Conservation (phyloP, 2,888 invertebrate species). For the Formica aserva region DNA sequence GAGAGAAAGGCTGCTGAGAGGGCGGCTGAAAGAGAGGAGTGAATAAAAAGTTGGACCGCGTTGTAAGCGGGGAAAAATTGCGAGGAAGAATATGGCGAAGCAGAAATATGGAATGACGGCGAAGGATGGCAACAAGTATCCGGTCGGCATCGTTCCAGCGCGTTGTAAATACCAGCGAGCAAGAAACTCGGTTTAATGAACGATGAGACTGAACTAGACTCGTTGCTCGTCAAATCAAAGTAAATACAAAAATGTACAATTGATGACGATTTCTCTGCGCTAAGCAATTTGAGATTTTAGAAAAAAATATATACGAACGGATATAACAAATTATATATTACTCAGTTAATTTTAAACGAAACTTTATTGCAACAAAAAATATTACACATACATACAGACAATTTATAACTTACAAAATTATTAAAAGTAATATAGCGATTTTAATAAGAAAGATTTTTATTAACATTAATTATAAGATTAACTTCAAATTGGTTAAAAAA, state of each 20-base stretch:
- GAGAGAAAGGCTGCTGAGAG: slow-evolving; percentile 66
- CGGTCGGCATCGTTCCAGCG: slow-evolving; percentile 61
- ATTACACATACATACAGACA: background rate
- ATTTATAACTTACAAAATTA: slow-evolving; percentile 5
- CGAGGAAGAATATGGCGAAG: slow-evolving; percentile 39
- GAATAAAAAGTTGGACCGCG: slow-evolving; percentile 67
- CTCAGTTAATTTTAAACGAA: background rate
- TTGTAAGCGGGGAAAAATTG: slow-evolving; percentile 57
- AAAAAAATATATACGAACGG: background rate
- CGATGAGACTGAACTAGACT: background rate
- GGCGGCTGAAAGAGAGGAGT: slow-evolving; percentile 58
- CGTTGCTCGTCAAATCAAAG: slow-evolving; percentile 1
- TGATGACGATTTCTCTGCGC: background rate
- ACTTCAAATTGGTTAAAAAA: background rate
- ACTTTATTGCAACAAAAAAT: background rate
- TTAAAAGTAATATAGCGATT: background rate
- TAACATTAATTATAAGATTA: background rate
- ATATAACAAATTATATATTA: background rate
- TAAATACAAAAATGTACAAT: background rate
- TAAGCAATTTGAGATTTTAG: background rate
- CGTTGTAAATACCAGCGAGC: slow-evolving; percentile 60
- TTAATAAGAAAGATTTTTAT: background rate
- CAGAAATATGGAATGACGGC: slow-evolving; percentile 51
- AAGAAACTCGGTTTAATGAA: slow-evolving; percentile 11
- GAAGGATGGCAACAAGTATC: slow-evolving; percentile 70